A percentile compares a stretch with the other conserved stretches of the same genome.
phyloP scores from a whole-genome alignment of 53 echinoderm and acorn worm species.

The Paelopatides confundens region DNA sequence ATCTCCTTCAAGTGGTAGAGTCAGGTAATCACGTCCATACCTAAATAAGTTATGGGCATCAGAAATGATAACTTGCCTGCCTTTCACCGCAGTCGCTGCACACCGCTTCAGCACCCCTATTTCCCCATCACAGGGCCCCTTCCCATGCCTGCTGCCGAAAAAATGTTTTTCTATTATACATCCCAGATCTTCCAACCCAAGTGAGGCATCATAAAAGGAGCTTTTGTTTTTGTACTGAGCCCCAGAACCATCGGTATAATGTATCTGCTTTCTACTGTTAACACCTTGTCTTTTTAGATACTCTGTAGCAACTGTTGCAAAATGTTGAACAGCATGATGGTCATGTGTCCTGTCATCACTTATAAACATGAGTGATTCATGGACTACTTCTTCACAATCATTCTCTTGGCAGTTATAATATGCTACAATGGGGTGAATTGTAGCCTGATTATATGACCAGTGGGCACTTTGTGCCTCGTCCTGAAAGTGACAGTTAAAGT shows the following conservation, averaged over 20 bases:
- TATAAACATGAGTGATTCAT: constrained; percentile 46
- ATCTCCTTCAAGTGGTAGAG: neutral
- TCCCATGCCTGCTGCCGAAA: neutral
- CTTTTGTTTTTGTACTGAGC: constrained; percentile 1
- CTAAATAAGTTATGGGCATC: neutral
- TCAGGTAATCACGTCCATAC: neutral
- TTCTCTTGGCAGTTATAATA: constrained; percentile 33
- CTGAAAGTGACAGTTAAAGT: constrained; percentile 55
- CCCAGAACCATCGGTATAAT: constrained; percentile 1
- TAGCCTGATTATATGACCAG: constrained; percentile 58
- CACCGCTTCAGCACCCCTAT: neutral
- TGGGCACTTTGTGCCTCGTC: constrained; percentile 63
- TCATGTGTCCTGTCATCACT: constrained; percentile 35
- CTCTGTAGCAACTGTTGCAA: neutral
- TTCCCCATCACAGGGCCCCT: constrained; percentile 22
- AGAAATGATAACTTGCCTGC: constrained; percentile 6
- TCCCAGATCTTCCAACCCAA: neutral
- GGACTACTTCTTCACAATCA: neutral
- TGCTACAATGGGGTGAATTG: constrained; percentile 50
- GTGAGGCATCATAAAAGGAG: neutral
- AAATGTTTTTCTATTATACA: neutral
- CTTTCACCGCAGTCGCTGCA: constrained; percentile 7
- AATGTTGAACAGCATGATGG: constrained; percentile 31
- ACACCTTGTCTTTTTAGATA: neutral
- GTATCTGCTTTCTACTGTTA: neutral